Base-by-base conservation (phyloP, 2,797 vertebrate genomes). In the Scleropages formosus region DNA sequence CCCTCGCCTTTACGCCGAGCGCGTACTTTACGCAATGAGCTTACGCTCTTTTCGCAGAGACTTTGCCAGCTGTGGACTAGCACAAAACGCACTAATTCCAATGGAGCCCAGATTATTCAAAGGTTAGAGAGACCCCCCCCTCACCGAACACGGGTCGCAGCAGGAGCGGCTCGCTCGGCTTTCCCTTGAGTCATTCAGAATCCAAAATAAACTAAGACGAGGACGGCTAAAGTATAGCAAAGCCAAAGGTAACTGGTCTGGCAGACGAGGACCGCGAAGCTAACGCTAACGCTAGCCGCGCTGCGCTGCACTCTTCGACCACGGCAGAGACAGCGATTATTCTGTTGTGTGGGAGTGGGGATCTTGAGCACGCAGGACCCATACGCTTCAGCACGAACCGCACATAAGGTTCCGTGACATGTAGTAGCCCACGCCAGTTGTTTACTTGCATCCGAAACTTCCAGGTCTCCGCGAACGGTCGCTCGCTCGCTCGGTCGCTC, bases 301-400 rank as follows among this genome's bases (percentile, higher is more conserved):
- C 86, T 65, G 86, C 82, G 85, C 79, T 76, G 79, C 78, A 78
- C 61, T 84, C 85, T 39, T 84, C 89, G 80, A 84, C n/a, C n/a
- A n/a, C 86, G 84, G 87, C 87, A 67, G 86, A 84, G 72, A 75
- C 64, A 60, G 49, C 78, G 79, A 76, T 73, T 85, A 86, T 26
- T 88, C 88, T 84, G 68, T 53, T 87, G 79, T 89, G 85, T 85
- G 86, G 88, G 89, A 89, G 89, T 89, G 87, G 85, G 88, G 84
- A 88, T 84, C 88, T 89, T 53, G 87, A 89, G 89, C 88, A 87
- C 88, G 88, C 90, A 90, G 89, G 87, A 91, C 89, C 89, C 91
- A 91, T 87, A 88, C 84, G 89, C 87, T 87, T 92, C 85, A 88
- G 82, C 85, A 86, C 79, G 80, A 88, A 87, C 78, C 86, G 87